Evolutionary conservation across 2,113 vertebrate species (phyloP).

Genomic region (Oreochromis tanganicae): DNA sequence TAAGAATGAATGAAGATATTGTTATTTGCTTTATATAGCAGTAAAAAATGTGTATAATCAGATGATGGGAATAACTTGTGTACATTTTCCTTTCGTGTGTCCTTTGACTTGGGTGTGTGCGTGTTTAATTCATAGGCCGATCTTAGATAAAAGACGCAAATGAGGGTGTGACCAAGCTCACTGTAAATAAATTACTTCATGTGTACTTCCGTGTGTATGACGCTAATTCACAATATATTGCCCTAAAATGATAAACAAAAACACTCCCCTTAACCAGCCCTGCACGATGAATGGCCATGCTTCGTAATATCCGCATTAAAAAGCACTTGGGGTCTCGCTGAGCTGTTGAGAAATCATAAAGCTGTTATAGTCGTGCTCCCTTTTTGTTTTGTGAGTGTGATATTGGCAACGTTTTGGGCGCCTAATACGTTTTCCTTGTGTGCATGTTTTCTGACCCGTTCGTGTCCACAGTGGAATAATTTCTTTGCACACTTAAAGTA

Average conservation of each 20-base stretch:
- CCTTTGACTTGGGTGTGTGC: neutral
- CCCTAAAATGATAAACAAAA: neutral
- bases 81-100: conserved; percentile 17
- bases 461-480: neutral
- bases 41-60: conserved; percentile 38
- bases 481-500: neutral
- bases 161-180: conserved; percentile 44
- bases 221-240: conserved; percentile 16
- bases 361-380: neutral
- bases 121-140: conserved; percentile 7
- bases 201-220: conserved; percentile 35
- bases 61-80: conserved; percentile 38
- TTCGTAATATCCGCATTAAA: neutral
- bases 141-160: conserved; percentile 38
- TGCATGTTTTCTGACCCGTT: neutral
- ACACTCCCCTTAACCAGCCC: neutral
- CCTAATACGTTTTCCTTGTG: neutral
- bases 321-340: neutral
- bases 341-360: neutral
- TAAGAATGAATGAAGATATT: conserved; percentile 47
- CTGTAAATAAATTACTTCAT: conserved; percentile 60
- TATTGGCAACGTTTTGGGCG: neutral
- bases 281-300: neutral
- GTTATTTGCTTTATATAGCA: conserved; percentile 56
- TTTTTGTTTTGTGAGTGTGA: neutral